A percentile compares a stretch with the other conserved stretches of the same genome.
Evolutionary conservation across 2,888 invertebrate genomes (phyloP).

Genomic region (Leucophenga montana): DNA sequence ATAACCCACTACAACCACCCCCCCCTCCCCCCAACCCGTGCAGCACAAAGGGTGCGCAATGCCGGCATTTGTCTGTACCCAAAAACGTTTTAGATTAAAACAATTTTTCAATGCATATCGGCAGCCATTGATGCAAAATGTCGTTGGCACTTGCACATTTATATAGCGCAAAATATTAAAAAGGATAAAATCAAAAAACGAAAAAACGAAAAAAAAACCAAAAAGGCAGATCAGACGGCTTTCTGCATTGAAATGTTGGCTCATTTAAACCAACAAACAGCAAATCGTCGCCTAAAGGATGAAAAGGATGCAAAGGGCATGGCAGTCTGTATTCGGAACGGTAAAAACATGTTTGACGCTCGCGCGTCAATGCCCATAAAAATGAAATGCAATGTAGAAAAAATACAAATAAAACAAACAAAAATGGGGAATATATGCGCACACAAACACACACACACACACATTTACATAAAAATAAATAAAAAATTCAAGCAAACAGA

Average conservation of each 20-base stretch:
- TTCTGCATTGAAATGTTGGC: conserved; percentile 24
- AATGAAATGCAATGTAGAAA: neutral
- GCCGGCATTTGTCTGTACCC: conserved; percentile 4
- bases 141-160: conserved; percentile 5
- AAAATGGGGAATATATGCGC: neutral
- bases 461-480: neutral
- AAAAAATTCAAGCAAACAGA: conserved; percentile 1
- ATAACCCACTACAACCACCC: neutral
- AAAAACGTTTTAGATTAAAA: conserved; percentile 27
- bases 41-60: too few species aligned
- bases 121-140: conserved; percentile 18
- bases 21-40: too few species aligned
- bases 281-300: neutral
- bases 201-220: neutral
- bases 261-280: conserved; percentile 26
- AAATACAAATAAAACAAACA: neutral
- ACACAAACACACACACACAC: too few species aligned
- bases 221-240: neutral
- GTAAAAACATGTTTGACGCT: neutral
- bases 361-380: conserved; percentile 7
- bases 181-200: neutral
- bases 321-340: neutral
- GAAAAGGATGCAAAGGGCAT: neutral
- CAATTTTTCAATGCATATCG: conserved; percentile 15
- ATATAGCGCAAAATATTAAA: neutral